Percentiles rank a stretch among this genome's conserved stretches.
Evolutionary conservation across 2,113 vertebrate species (phyloP).

Genomic region (Poecilia latipinna): DNA sequence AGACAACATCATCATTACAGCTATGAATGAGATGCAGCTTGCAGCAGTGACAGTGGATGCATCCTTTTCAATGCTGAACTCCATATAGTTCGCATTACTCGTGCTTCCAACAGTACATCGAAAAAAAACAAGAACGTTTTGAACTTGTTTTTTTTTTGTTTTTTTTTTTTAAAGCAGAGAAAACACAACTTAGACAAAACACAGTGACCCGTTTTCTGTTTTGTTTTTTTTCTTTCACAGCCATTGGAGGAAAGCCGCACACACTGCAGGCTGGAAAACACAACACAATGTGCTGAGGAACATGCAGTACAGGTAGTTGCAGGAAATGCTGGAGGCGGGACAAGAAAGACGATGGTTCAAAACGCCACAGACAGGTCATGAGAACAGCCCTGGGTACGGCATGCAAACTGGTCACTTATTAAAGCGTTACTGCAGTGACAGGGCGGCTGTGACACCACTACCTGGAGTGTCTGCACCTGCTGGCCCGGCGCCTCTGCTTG

Average conservation of each 20-base stretch:
- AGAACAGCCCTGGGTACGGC: conserved; percentile 46
- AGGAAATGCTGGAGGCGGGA: conserved; percentile 45
- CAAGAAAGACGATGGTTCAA: conserved; percentile 27
- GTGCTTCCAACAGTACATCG: conserved; percentile 4
- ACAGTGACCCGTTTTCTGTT: conserved; percentile 8
- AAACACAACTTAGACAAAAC: conserved; percentile 29
- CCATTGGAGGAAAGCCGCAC: conserved; percentile 38
- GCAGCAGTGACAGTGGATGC: conserved; percentile 19
- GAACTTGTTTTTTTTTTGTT: conserved; percentile 23
- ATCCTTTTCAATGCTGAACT: conserved; percentile 19
- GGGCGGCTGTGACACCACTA: conserved; percentile 95
- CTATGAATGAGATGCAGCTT: conserved; percentile 30
- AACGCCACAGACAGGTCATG: conserved; percentile 57
- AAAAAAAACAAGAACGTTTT: conserved; percentile 10
- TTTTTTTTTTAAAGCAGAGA: conserved; percentile 13
- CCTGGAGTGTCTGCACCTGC: conserved; percentile 99
- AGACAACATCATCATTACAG: not conserved
- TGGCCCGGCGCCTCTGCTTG: conserved; percentile 98
- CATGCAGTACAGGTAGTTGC: conserved; percentile 65
- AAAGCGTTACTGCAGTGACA: conserved; percentile 53
- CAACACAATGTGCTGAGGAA: conserved; percentile 50
- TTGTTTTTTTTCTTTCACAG: conserved; percentile 4
- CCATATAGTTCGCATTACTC: conserved; percentile 4
- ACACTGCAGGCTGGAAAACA: conserved; percentile 30
- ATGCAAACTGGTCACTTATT: conserved; percentile 59